A percentile compares a stretch with the other conserved stretches of the same genome.
phyloP scores from a whole-genome alignment of 92 coral and sea anemone species.

The Pocillopora meandrina region DNA sequence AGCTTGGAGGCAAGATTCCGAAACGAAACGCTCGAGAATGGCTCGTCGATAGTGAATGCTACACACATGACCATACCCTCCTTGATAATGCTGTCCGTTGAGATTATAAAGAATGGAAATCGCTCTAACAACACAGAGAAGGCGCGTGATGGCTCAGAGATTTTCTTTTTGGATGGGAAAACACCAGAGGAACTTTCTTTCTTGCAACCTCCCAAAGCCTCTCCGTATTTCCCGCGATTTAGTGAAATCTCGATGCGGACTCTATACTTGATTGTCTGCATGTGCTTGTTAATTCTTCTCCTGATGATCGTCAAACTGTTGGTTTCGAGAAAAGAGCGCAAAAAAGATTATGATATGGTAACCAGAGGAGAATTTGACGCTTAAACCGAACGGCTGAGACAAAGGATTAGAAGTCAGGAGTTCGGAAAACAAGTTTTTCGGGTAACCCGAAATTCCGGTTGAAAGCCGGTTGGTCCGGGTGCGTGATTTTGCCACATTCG shows the following conservation, averaged over 20 bases:
- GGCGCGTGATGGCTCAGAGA: slow-evolving; percentile 29
- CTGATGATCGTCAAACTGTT: slow-evolving; percentile 74
- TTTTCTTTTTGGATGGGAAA: slow-evolving; percentile 32
- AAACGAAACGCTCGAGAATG: neutral
- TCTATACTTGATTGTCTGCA: slow-evolving; percentile 73
- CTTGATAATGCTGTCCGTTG: slow-evolving; percentile 39
- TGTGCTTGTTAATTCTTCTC: slow-evolving; percentile 65
- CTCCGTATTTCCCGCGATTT: slow-evolving; percentile 62
- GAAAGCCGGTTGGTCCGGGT: slow-evolving; percentile 7
- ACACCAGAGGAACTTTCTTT: slow-evolving; percentile 25
- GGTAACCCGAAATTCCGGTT: slow-evolving; percentile 9
- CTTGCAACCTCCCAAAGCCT: slow-evolving; percentile 46
- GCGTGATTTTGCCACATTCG: neutral
- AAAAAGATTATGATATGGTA: slow-evolving; percentile 73
- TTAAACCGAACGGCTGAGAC: slow-evolving; percentile 12
- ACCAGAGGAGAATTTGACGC: slow-evolving; percentile 94
- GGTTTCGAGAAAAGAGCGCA: slow-evolving; percentile 67
- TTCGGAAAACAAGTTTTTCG: neutral
- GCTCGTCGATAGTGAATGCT: neutral
- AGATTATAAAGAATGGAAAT: slow-evolving; percentile 30
- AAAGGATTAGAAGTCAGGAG: neutral
- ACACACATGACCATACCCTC: slow-evolving; percentile 14
- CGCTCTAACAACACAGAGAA: slow-evolving; percentile 16
- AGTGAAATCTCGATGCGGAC: slow-evolving; percentile 76
- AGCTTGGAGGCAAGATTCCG: neutral